phyloP scores from a whole-genome alignment of 2,888 invertebrate species.

The Trissolcus japonicus region DNA sequence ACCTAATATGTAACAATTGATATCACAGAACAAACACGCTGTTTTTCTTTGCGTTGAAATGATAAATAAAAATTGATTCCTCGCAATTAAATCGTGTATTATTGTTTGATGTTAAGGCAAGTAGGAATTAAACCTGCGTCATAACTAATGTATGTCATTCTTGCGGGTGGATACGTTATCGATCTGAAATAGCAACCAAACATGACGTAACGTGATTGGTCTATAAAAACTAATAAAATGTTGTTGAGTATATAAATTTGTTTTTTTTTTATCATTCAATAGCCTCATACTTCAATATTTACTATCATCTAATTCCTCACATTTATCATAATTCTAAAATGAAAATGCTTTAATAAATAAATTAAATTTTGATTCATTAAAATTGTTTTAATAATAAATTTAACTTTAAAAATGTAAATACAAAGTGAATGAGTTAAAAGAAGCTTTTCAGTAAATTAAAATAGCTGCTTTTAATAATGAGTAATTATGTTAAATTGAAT shows the following conservation, averaged over 20 bases:
- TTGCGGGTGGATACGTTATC: constrained; percentile 19
- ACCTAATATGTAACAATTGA: background rate
- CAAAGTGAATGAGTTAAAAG: too few species aligned
- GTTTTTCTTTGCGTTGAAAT: background rate
- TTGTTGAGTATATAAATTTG: constrained; percentile 11
- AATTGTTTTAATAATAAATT: too few species aligned
- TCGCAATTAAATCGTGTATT: constrained; percentile 2
- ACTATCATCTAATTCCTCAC: background rate
- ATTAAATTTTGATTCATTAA: too few species aligned
- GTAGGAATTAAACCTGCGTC: constrained; percentile 15
- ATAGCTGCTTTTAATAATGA: too few species aligned
- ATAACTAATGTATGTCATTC: constrained; percentile 19
- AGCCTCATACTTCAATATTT: background rate
- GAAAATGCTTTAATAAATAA: too few species aligned
- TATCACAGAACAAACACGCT: background rate
- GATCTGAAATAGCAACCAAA: constrained; percentile 26
- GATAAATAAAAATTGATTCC: constrained; percentile 2
- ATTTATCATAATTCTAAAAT: too few species aligned
- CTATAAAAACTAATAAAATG: constrained; percentile 28
- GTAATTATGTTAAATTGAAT: too few species aligned
- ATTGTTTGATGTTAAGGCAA: constrained; percentile 15
- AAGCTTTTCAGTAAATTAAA: too few species aligned
- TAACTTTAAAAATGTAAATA: too few species aligned
- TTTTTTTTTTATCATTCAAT: constrained; percentile 15
- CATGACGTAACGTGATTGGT: constrained; percentile 32